Base-by-base conservation (phyloP, 2,888 invertebrate species). In the Candidula unifasciata region DNA sequence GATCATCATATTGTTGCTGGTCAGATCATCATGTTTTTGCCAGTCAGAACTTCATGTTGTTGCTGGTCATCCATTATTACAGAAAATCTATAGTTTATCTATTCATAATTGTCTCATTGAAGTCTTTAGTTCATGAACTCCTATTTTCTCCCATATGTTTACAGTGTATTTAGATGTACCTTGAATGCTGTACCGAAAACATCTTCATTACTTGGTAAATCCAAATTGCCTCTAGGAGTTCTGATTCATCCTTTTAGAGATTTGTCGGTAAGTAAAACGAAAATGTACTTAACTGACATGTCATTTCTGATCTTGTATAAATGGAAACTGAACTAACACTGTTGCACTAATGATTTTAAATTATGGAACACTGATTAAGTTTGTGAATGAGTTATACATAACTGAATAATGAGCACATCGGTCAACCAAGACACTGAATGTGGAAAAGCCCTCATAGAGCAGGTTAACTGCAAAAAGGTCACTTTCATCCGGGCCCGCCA, bases 161-260 rank as follows among this genome's bases (percentile, higher is more conserved):
- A 74, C 91, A 97, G 97, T 87, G 96, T 99, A 88, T 98, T 99
- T 94, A 96, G 99, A 85, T 98, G 98, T 94, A 99, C 99, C 6
- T 94, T 99, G 90, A 97, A 97, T 84, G 97, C 97, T 93, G 97
- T 99, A 92, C 99, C 99, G 2, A 98, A 98, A 94, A 96, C 96
- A 18, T 97, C 97, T 94, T 96, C 96, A 68, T 94, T 99, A 85
- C 95, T 99, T 87, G 97, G 98, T 93, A 99, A 99, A 94, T 97
- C 97, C 74, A 95, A 99, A 88, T 95, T 99, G 90, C 99, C 99
- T 18, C 95, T 99, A 87, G 99, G 99, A 89, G 96, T 99, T 91
- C 95, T 99, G 87, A 97, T 99, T 91, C 99, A 99, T 95, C 99
- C 99, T 0, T 99, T 99, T 94, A 97, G 97, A 94, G 99, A 99